Evolutionary conservation across 2,113 vertebrate genomes (phyloP).

Genomic region (Myiopsitta monachus): DNA sequence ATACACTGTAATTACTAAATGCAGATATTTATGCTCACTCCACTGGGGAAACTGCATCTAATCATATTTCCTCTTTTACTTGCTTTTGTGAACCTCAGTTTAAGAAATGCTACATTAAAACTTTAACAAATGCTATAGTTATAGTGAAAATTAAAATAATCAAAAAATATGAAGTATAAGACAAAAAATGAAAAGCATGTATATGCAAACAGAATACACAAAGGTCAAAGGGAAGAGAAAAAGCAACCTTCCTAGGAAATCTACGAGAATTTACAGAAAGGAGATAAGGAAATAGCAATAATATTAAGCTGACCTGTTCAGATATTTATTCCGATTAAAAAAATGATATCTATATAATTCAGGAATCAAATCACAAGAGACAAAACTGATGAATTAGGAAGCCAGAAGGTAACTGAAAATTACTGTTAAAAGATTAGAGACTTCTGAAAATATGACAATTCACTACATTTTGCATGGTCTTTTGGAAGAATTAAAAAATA

Average conservation of each 20-base stretch:
- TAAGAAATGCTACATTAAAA: background rate
- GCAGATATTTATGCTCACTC: background rate
- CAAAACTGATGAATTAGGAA: background rate
- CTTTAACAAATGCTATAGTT: background rate
- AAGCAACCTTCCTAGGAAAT: conserved; percentile 5
- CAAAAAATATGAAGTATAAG: background rate
- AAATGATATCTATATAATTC: background rate
- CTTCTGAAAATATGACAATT: background rate
- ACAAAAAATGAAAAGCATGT: background rate
- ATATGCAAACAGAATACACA: background rate
- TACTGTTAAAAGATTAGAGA: background rate
- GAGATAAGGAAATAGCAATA: conserved; percentile 6
- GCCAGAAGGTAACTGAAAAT: background rate
- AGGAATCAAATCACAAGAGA: background rate
- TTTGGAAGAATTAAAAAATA: background rate
- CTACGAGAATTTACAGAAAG: background rate
- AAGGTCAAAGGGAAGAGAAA: conserved; percentile 18
- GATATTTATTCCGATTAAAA: conserved; percentile 20
- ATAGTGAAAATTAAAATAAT: conserved; percentile 31
- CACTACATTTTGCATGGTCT: background rate
- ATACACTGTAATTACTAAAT: background rate
- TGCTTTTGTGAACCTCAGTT: background rate
- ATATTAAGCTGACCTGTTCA: background rate
- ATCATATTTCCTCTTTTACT: background rate
- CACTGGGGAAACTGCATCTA: background rate